These are phyloP conservation scores for Cosmia pyralina DNA, from an alignment of 2,888 invertebrate genomes.

Conservation along the genomic window DNA sequence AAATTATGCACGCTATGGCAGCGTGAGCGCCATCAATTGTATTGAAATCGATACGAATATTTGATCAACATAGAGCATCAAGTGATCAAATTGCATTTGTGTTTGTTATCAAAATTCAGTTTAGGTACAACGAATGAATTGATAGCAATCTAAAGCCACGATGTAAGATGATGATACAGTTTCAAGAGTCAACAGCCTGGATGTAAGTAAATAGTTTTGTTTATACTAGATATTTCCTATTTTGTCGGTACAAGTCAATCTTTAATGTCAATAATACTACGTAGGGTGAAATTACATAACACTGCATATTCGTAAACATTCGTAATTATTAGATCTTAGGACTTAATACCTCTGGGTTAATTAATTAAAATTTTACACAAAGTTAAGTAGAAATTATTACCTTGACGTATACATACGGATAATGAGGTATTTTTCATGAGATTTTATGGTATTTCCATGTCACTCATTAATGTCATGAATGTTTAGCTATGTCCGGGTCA, in stretches of 20 bases:
- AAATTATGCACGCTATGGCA: slow-evolving; percentile 25
- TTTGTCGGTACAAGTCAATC: slow-evolving; percentile 17
- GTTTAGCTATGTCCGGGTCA: slow-evolving; percentile 46
- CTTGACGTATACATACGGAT: slow-evolving; percentile 9
- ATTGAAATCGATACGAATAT: slow-evolving; percentile 32
- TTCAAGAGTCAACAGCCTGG: slow-evolving; percentile 46
- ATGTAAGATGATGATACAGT: slow-evolving; percentile 41
- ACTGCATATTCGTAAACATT: slow-evolving; percentile 5
- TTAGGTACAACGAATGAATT: background rate
- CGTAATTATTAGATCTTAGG: background rate
- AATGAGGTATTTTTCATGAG: slow-evolving; percentile 36
- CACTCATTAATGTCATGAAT: slow-evolving; percentile 41
- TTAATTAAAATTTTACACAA: background rate
- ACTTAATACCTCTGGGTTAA: background rate
- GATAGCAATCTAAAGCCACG: slow-evolving; percentile 25
- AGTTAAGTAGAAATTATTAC: slow-evolving; percentile 3
- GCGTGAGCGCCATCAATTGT: slow-evolving; percentile 32
- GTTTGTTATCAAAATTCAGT: slow-evolving; percentile 26
- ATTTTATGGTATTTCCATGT: slow-evolving; percentile 53
- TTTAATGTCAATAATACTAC: slow-evolving; percentile 17
- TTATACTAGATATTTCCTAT: slow-evolving; percentile 32
- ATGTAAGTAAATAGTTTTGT: slow-evolving; percentile 53
- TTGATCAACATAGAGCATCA: slow-evolving; percentile 25
- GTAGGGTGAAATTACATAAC: background rate
- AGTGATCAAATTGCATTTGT: slow-evolving; percentile 31